phyloP scores from a whole-genome alignment of 2,113 vertebrate genomes.

The Vombatus ursinus region DNA sequence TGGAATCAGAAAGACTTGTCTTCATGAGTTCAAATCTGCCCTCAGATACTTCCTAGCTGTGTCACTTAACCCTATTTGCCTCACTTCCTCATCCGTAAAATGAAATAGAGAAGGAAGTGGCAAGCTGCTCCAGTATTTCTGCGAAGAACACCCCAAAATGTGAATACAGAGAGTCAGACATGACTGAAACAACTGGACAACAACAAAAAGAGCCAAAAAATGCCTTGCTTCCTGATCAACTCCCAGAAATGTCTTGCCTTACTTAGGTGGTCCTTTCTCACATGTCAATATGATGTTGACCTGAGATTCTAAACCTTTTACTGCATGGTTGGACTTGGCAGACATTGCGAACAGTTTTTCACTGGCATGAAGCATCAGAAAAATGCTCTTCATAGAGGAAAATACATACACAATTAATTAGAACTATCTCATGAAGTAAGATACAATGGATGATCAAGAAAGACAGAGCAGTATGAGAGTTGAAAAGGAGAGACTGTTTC shows the following conservation, averaged over 20 bases:
- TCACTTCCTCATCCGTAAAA: too few species aligned
- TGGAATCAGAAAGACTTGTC: too few species aligned
- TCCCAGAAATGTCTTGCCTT: neutral
- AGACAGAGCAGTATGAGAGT: neutral
- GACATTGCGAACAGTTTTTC: neutral
- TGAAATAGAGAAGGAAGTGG: too few species aligned
- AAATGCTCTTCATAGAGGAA: neutral
- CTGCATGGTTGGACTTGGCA: neutral
- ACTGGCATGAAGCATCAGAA: neutral
- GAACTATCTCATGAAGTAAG: neutral
- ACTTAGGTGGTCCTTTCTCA: neutral
- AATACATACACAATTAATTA: neutral
- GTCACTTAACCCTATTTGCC: too few species aligned
- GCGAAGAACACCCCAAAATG: neutral
- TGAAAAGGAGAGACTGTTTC: neutral
- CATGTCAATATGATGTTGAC: neutral
- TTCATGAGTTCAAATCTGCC: too few species aligned
- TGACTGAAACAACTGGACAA: neutral
- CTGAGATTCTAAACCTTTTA: neutral
- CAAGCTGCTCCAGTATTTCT: too few species aligned
- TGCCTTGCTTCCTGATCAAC: neutral
- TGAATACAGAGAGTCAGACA: neutral
- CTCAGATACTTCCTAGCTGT: too few species aligned
- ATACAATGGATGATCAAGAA: neutral
- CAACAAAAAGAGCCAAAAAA: neutral